Evolutionary conservation across 2,888 invertebrate species (phyloP), one percentile per base, ranked within the genome.

Genomic region (Scaptomyza reducta): DNA sequence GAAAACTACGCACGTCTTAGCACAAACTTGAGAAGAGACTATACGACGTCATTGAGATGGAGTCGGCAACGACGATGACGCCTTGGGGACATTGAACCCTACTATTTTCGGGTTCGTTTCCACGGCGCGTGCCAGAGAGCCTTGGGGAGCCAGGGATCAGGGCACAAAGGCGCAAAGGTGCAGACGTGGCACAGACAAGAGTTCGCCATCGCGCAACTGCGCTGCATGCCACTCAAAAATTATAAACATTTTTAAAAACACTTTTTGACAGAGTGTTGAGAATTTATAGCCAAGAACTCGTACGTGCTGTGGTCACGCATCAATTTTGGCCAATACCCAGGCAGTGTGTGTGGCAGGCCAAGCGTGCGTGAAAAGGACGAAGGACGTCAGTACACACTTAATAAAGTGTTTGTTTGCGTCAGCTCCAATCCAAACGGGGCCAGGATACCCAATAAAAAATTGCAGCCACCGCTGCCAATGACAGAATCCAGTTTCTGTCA

Each of bases 191-290:
- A 46, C 56, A 73, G 66, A 73, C 70, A 74, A 45, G 35, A 40
- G 53, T 40, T 53, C 27, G 45, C 35, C 46, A 47, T 49, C 35
- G 50, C 42, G 50, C 33, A 64, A 45, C 22, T n/a, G 27, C 44
- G 54, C 44, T 61, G 73, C 60, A 58, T 63, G 77, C 74, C 74
- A 59, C 54, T 73, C 68, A 76, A 87, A 82, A 82, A 87, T 85
- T 87, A 86, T 88, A 83, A 77, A 77, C 88, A 79, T 87, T 87
- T 84, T 84, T 85, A 75, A 85, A 85, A 82, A 83, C 74, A 86
- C 84, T 83, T 85, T 65, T 68, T 49, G 66, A 41, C 74, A 62
- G 71, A 67, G 71, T 71, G 79, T 55, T 70, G 77, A 72, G 70
- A 87, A 85, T 86, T 83, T 86, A 85, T 85, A 65, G 77, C 72